Evolutionary conservation across 1,140 invertebrate genomes (phyloP), one percentile per base, ranked within the genome.

Genomic region (Diachasma alloeum): DNA sequence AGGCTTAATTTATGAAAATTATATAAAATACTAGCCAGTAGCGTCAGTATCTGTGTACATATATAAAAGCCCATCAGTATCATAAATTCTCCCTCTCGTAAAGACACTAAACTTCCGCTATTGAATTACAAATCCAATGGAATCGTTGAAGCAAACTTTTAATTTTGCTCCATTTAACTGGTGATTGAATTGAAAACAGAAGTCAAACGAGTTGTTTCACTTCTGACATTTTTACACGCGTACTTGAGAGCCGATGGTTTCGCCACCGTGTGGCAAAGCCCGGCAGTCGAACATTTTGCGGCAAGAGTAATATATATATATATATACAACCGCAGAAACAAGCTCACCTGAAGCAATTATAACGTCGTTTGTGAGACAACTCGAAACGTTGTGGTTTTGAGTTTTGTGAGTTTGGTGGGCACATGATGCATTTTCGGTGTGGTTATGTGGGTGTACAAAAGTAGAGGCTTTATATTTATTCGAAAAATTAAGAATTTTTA

Each of bases 1-100:
- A 80, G 74, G 56, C 39, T 84, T 85, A 85, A 86, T 85, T 85
- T 85, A 85, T 82, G 80, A 82, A 81, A 85, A 83, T 83, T 67
- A 85, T 74, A 75, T 84, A 75, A 85, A 84, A 82, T 83, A 84
- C 79, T 79, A 82, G 82, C 59, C 81, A 72, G 71, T 22, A 72
- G 70, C 70, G n/a, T 36, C 66, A 37, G 39, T 42, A 42, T 42
- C 9, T 42, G 9, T 13, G 39, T 42, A 37, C 26, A 72, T 22
- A 73, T 31, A 17, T 73, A 31, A 31, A 4, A 15, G 9, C 19
- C 17, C 37, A n/a, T n/a, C n/a, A 36, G 44, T 56, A 19, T 37
- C 15, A 39, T 48, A 59, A 56, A 31, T 59, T 48, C 37, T 59
- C 24, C 36, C 53, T 9, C 17, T 48, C 13, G 8, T 22, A 9